Conservation (phyloP, 2,888 invertebrate genomes). For the Metellina segmentata region DNA sequence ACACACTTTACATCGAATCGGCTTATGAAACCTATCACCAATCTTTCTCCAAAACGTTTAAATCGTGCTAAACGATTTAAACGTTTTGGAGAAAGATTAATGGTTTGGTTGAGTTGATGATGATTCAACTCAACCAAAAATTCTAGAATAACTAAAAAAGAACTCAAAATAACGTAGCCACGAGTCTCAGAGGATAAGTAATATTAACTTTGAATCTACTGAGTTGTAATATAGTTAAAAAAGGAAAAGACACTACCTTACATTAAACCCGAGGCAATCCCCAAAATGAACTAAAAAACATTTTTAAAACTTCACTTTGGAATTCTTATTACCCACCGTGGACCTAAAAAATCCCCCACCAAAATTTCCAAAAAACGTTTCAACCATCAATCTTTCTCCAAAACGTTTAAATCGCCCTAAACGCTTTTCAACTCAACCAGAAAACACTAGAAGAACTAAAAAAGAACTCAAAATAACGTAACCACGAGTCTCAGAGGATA, state of each 20-base stretch:
- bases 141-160: slow-evolving; percentile 10
- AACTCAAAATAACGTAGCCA: neutral
- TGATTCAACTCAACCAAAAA: slow-evolving; percentile 12
- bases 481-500: no score
- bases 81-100: slow-evolving; percentile 36
- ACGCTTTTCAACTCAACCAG: slow-evolving; percentile 20
- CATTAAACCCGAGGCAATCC: no score
- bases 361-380: no score
- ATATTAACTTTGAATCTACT: no score
- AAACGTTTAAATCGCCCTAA: slow-evolving; percentile 68
- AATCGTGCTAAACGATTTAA: slow-evolving; percentile 54
- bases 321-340: neutral
- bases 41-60: slow-evolving; percentile 50
- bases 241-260: neutral
- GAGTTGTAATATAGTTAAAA: neutral
- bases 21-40: neutral
- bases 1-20: no score
- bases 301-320: neutral
- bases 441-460: slow-evolving; percentile 21
- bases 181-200: no score
- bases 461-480: neutral
- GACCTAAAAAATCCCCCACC: neutral
- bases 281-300: no score
- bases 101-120: no score
- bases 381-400: neutral